Evolutionary conservation across 2,888 invertebrate species (phyloP).

Genomic region (Lasioglossum zephyrum): DNA sequence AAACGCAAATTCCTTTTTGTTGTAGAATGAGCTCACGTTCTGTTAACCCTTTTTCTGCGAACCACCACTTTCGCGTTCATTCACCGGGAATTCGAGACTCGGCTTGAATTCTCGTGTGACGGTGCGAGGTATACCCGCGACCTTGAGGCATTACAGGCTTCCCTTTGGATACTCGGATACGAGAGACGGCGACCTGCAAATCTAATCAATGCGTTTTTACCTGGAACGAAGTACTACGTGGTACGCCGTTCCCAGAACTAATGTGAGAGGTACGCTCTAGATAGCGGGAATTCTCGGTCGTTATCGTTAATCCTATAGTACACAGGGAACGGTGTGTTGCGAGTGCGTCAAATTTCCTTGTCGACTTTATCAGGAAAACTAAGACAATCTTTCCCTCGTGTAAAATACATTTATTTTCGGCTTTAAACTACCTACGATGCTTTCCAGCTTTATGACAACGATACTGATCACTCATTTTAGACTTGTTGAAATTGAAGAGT

Average conservation of each 20-base stretch:
- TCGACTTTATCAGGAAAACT: background rate
- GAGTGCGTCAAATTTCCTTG: background rate
- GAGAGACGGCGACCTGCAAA: constrained; percentile 51
- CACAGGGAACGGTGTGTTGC: background rate
- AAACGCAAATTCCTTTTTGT: background rate
- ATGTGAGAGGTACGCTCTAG: constrained; percentile 12
- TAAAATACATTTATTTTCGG: background rate
- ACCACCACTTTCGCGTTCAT: constrained; percentile 41
- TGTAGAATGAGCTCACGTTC: background rate
- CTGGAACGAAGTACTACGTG: constrained; percentile 57
- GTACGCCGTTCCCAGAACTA: constrained; percentile 44
- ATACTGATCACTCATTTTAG: too few relatives aligned
- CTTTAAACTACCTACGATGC: background rate
- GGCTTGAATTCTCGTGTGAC: constrained; percentile 59
- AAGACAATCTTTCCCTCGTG: background rate
- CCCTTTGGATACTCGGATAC: constrained; percentile 46
- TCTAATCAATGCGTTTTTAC: constrained; percentile 64
- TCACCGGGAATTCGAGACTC: constrained; percentile 67
- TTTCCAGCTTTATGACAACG: too few relatives aligned
- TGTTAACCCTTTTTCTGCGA: constrained; percentile 20
- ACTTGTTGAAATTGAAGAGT: too few relatives aligned
- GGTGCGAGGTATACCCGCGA: constrained; percentile 53
- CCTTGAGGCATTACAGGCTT: constrained; percentile 64
- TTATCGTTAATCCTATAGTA: constrained; percentile 46
- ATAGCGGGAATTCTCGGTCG: constrained; percentile 24